These are phyloP conservation scores for Cacoxenus indagator DNA, from an alignment of 2,888 invertebrate genomes.

Conservation along the genomic window DNA sequence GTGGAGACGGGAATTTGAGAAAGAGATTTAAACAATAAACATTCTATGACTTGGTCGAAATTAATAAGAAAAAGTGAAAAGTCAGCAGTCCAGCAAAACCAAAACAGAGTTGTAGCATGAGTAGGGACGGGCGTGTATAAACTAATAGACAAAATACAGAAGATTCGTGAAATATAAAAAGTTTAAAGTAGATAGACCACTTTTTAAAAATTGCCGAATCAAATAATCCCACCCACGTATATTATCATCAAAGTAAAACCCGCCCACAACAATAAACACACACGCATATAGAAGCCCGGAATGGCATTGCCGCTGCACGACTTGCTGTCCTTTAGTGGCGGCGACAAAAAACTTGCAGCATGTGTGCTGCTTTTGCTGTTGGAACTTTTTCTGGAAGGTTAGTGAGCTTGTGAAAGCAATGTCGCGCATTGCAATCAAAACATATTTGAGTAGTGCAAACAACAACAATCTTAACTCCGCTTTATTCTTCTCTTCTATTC, in stretches of 20 bases:
- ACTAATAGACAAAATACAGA: too few species aligned
- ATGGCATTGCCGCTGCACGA: constrained; percentile 62
- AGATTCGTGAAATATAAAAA: too few species aligned
- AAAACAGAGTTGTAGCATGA: too few species aligned
- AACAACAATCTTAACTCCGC: background rate
- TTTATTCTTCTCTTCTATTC: background rate
- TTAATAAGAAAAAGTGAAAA: too few species aligned
- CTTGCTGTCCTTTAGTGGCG: constrained; percentile 54
- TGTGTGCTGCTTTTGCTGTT: constrained; percentile 78
- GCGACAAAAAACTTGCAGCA: constrained; percentile 77
- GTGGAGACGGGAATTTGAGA: background rate
- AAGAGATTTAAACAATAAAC: too few species aligned
- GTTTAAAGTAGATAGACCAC: too few species aligned
- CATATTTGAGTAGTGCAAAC: background rate
- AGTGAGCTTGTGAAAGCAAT: constrained; percentile 35
- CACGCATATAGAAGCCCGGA: constrained; percentile 2
- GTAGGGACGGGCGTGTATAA: too few species aligned
- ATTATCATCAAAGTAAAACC: background rate
- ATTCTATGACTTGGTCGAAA: too few species aligned
- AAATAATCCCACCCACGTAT: background rate
- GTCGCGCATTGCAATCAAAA: background rate
- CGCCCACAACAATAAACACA: constrained; percentile 10
- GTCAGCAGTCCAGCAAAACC: too few species aligned
- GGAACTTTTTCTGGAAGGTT: constrained; percentile 80
- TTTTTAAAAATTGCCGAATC: too few species aligned